Evolutionary conservation across 2,113 vertebrate species (phyloP), one percentile per base, ranked within the genome.

Genomic region (Psittacus erithacus): DNA sequence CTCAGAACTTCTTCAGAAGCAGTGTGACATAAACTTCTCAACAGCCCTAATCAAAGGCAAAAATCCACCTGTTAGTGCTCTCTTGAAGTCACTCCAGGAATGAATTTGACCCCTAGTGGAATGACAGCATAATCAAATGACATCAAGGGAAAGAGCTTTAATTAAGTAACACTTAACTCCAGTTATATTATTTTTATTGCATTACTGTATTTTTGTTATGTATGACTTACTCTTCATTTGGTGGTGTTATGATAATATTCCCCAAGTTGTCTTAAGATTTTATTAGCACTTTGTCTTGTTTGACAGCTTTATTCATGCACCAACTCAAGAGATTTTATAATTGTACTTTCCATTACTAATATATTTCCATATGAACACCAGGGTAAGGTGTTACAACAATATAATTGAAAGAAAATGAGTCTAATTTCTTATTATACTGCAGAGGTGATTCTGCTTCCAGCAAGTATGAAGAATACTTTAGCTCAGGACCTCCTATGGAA

Each of bases 211-310:
- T 89, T 83, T 79, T 93, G 78, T 95, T 76, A 94, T 41, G 47
- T 83, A 82, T 47, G 23, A 63, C 33, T 96, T 88, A 76, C 19
- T 91, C 52, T 94, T 92, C 76, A 75, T 81, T 67, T 69, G 43
- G 27, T 64, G 28, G 93, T 84, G 82, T 62, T 73, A 67, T 24
- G 18, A 50, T 59, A 93, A 90, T 83, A 88, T 64, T 93, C 52
- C 71, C 68, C 65, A 74, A 60, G 4, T 39, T 78, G 28, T 77
- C n/a, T 76, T 76, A 63, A 96, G 80, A 93, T 84, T 92, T 92
- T 83, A 94, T 93, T 94, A 95, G 29, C 43, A 87, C 60, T 95
- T 94, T 92, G 46, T 97, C 91, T 92, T 95, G 67, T 68, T 77
- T 91, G 86, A 90, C 18, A 27, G 74, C 83, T 95, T 95, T 93